phyloP scores from a whole-genome alignment of 2,888 invertebrate species.

The Podabrus alpinus region DNA sequence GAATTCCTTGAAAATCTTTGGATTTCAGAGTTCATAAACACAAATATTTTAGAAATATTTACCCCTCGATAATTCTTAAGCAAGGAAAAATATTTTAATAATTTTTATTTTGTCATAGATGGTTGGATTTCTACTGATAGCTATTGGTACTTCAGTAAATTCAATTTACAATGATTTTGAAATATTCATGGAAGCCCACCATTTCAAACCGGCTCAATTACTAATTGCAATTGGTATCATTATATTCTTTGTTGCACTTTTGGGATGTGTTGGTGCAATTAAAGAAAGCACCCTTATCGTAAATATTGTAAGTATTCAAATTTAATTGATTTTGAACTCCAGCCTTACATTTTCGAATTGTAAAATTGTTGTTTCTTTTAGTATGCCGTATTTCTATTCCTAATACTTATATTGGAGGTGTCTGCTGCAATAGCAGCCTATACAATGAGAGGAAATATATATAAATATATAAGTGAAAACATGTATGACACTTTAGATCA shows the following conservation, averaged over 20 bases:
- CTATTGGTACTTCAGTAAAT: conserved; percentile 66
- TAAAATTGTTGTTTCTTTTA: conserved; percentile 35
- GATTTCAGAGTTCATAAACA: too few species aligned
- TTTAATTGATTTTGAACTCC: background rate
- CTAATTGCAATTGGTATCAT: conserved; percentile 75
- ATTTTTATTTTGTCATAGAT: conserved; percentile 57
- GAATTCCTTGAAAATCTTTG: too few species aligned
- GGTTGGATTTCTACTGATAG: conserved; percentile 69
- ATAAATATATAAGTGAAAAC: conserved; percentile 51
- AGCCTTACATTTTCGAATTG: background rate
- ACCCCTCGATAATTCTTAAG: too few species aligned
- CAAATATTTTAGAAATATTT: too few species aligned
- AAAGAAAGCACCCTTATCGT: conserved; percentile 77
- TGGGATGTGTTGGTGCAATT: conserved; percentile 83
- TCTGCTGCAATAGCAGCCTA: conserved; percentile 64
- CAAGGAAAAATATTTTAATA: too few species aligned
- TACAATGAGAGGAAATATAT: conserved; percentile 56
- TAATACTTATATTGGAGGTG: conserved; percentile 65
- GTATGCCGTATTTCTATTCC: conserved; percentile 61
- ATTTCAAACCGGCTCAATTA: conserved; percentile 75
- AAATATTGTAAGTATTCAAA: conserved; percentile 57
- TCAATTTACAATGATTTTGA: conserved; percentile 64
- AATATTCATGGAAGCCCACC: conserved; percentile 62
- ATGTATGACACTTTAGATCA: conserved; percentile 58
- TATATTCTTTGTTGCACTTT: conserved; percentile 76